A percentile compares a stretch with the other conserved stretches of the same genome.
phyloP scores from a whole-genome alignment of 2,888 invertebrate genomes.

The Melipona beecheii region DNA sequence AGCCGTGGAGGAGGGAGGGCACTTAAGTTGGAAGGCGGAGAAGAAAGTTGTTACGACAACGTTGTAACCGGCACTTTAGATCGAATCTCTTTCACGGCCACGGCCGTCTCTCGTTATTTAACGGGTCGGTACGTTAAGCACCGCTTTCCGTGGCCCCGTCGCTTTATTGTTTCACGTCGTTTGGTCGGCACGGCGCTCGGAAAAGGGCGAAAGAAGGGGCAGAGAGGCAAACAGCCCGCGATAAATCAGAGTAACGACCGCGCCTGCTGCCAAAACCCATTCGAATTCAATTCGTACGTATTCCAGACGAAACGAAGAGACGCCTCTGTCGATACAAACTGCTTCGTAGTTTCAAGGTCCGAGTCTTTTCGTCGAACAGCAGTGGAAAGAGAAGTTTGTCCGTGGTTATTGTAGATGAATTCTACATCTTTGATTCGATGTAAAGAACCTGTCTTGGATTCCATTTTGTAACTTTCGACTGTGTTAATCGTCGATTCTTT shows the following conservation, averaged over 20 bases:
- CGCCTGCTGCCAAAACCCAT: constrained; percentile 64
- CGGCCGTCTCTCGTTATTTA: constrained; percentile 70
- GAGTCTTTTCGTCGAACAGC: constrained; percentile 4
- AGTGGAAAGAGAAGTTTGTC: too few relatives aligned
- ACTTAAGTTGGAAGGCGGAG: constrained; percentile 76
- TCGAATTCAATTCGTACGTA: constrained; percentile 61
- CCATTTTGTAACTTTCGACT: too few relatives aligned
- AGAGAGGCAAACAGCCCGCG: constrained; percentile 40
- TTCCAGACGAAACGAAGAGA: constrained; percentile 10
- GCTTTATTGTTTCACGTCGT: constrained; percentile 67
- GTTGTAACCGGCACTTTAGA: constrained; percentile 72
- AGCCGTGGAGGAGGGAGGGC: background rate
- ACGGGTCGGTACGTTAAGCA: constrained; percentile 59
- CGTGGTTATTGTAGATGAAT: too few relatives aligned
- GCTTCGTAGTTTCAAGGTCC: constrained; percentile 13
- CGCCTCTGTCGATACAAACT: constrained; percentile 30
- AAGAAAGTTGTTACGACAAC: constrained; percentile 71
- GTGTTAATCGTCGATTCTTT: too few relatives aligned
- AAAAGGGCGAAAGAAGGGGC: too few relatives aligned
- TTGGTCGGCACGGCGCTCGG: constrained; percentile 30
- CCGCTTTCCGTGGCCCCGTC: constrained; percentile 21
- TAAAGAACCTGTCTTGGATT: too few relatives aligned
- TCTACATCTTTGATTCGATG: too few relatives aligned
- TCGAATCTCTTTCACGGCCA: constrained; percentile 71
- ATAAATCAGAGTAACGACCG: constrained; percentile 64